Evolutionary conservation across 2,888 invertebrate species (phyloP).

Genomic region (Sycophila texana): DNA sequence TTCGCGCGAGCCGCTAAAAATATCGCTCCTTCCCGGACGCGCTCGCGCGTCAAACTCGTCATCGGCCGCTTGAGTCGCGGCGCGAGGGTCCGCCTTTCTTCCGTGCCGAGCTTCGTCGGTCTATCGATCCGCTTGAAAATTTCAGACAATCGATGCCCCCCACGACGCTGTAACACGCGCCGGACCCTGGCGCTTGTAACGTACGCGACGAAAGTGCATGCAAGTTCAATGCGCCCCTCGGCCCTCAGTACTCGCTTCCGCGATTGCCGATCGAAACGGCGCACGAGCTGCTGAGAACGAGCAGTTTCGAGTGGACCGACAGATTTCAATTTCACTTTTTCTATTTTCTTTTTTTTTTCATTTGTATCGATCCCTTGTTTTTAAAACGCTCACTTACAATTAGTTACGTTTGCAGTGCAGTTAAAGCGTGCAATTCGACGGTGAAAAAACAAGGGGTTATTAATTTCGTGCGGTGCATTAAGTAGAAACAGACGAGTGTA

Average conservation of each 20-base stretch:
- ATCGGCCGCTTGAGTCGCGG: slow-evolving; percentile 26
- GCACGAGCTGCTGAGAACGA: not conserved
- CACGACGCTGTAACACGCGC: slow-evolving; percentile 9
- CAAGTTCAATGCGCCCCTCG: slow-evolving; percentile 7
- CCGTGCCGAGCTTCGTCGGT: not conserved
- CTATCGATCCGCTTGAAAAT: slow-evolving; percentile 42
- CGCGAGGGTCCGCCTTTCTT: not conserved
- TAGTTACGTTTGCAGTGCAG: too few species aligned
- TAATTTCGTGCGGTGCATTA: too few species aligned
- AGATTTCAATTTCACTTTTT: too few species aligned
- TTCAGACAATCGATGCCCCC: slow-evolving; percentile 40
- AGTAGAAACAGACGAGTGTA: too few species aligned
- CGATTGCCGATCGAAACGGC: too few species aligned
- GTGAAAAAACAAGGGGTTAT: too few species aligned
- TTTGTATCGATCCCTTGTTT: too few species aligned
- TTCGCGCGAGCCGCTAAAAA: slow-evolving; percentile 1
- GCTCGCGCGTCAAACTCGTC: slow-evolving; percentile 30
- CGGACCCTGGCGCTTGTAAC: not conserved
- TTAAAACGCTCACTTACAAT: too few species aligned
- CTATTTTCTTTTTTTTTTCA: too few species aligned
- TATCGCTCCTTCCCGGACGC: slow-evolving; percentile 1
- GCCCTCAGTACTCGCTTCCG: not conserved
- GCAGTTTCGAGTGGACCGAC: not conserved
- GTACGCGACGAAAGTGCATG: not conserved
- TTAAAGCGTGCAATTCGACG: too few species aligned